Evolutionary conservation across 2,797 vertebrate genomes (phyloP).

Genomic region (Eleutherodactylus coqui): DNA sequence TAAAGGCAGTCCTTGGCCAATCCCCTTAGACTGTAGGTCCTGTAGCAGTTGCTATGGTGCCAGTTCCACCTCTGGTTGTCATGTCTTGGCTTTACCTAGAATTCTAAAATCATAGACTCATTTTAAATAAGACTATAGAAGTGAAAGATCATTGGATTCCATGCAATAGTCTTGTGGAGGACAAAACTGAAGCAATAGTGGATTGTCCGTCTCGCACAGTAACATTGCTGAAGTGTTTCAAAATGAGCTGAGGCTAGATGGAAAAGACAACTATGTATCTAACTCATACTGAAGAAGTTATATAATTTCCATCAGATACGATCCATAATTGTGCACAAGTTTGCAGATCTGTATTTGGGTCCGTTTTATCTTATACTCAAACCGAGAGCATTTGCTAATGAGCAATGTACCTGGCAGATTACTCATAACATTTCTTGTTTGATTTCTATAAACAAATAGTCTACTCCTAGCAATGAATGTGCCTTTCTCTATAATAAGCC

Average conservation of each 20-base stretch:
- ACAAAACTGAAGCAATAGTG: not conserved
- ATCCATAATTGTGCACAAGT: not conserved
- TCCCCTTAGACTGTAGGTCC: too few relatives aligned
- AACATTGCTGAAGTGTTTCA: too few relatives aligned
- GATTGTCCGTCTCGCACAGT: not conserved
- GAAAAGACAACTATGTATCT: too few relatives aligned
- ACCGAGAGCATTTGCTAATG: not conserved
- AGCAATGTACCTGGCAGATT: not conserved
- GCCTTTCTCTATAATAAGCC: constrained; percentile 15
- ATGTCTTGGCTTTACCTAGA: not conserved
- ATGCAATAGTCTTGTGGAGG: not conserved
- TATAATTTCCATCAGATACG: not conserved
- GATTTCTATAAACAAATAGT: constrained; percentile 37
- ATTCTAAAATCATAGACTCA: not conserved
- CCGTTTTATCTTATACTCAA: not conserved
- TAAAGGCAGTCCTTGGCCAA: too few relatives aligned
- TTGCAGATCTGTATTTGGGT: not conserved
- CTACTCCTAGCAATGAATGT: constrained; percentile 31
- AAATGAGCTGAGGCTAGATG: not conserved
- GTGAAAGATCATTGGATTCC: not conserved
- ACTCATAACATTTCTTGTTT: constrained; percentile 20
- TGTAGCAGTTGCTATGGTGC: too few relatives aligned
- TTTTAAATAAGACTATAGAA: not conserved
- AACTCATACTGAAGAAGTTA: not conserved
- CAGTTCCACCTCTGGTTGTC: too few relatives aligned